These are phyloP conservation scores for Rhopilema esculentum DNA, from an alignment of 30 jellyfish, hydroid and myxozoan species.

Conservation along the genomic window DNA sequence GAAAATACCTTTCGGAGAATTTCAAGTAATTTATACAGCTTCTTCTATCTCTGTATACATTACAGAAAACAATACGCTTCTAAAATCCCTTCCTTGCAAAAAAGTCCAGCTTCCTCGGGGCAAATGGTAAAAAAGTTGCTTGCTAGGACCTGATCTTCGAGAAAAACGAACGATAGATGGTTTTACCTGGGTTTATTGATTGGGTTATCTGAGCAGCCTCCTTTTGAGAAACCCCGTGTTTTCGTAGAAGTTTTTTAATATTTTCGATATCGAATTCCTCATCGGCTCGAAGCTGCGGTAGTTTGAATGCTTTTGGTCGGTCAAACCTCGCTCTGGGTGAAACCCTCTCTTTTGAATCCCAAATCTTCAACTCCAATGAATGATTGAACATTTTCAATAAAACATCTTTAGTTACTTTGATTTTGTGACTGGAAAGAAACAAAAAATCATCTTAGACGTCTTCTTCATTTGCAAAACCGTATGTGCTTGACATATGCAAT, in stretches of 20 bases:
- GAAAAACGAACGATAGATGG: too few relatives aligned
- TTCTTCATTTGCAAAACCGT: neutral
- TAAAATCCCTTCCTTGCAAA: too few relatives aligned
- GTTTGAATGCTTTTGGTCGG: constrained; percentile 94
- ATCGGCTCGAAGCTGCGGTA: constrained; percentile 73
- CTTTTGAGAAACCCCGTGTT: neutral
- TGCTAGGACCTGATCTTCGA: too few relatives aligned
- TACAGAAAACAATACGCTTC: too few relatives aligned
- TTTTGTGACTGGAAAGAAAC: constrained; percentile 66
- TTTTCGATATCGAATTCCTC: constrained; percentile 80
- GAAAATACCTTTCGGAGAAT: too few relatives aligned
- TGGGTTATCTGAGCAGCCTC: neutral
- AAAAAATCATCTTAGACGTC: neutral
- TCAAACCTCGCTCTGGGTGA: constrained; percentile 98
- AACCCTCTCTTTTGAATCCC: constrained; percentile 96
- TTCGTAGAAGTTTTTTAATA: constrained; percentile 26
- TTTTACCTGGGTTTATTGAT: constrained; percentile 1
- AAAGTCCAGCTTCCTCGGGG: too few relatives aligned
- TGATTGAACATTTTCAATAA: constrained; percentile 86
- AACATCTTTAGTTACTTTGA: constrained; percentile 72
- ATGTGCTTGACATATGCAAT: too few relatives aligned
- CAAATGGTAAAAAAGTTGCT: too few relatives aligned
- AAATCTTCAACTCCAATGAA: constrained; percentile 76
- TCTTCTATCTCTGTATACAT: too few relatives aligned
- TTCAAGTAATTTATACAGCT: too few relatives aligned